These are phyloP conservation scores for Pampus argenteus DNA, from an alignment of 2,797 vertebrate species.

Conservation along the genomic window DNA sequence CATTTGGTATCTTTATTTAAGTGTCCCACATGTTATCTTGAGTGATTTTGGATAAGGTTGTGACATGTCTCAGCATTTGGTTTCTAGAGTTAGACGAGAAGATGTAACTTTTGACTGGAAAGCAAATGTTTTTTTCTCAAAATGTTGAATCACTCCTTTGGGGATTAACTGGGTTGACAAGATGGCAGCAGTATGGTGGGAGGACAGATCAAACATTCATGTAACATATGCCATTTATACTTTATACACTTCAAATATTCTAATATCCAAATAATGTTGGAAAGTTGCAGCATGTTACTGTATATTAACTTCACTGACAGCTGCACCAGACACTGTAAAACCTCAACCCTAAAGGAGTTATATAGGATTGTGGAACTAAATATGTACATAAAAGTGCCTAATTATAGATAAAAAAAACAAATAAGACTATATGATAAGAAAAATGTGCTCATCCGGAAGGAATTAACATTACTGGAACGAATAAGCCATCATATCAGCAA, in stretches of 20 bases:
- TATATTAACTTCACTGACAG: not conserved
- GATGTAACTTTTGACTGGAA: no score
- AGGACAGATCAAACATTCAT: not conserved
- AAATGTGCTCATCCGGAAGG: not conserved
- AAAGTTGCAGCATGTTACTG: not conserved
- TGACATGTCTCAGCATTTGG: no score
- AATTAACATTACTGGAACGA: slow-evolving; percentile 21
- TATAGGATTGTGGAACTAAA: not conserved
- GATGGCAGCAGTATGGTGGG: not conserved
- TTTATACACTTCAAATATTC: slow-evolving; percentile 12
- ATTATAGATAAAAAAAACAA: slow-evolving; percentile 4
- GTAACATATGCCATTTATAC: not conserved
- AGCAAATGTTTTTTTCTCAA: not conserved
- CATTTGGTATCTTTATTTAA: not conserved
- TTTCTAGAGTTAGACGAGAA: no score
- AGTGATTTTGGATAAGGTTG: no score
- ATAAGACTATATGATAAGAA: not conserved
- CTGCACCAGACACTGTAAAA: not conserved
- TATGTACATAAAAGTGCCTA: not conserved
- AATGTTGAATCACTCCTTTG: slow-evolving; percentile 1
- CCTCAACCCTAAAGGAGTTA: not conserved
- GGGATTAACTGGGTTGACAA: not conserved
- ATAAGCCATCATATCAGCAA: slow-evolving; percentile 33
- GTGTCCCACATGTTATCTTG: not conserved
- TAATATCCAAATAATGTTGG: not conserved